Evolutionary conservation across 2,113 vertebrate genomes (phyloP), one percentile per base, ranked within the genome.

Genomic region (Chlamydotis undulata): DNA sequence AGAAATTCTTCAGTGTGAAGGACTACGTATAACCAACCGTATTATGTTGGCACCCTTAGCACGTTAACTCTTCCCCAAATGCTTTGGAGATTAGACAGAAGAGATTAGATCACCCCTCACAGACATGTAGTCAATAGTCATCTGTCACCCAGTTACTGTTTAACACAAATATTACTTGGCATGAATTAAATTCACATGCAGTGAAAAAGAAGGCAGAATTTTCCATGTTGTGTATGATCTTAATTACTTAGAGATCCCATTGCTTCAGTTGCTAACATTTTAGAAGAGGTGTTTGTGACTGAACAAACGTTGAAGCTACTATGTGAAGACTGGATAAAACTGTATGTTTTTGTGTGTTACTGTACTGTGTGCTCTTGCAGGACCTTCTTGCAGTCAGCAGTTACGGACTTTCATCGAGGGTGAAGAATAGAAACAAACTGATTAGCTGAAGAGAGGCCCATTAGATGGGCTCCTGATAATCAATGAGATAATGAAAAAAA

Each of bases 371-470:
- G 41, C 59, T 76, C 39, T 50, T 49, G 65, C 28, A 71, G 77
- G 43, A 82, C 26, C 69, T 87, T 71, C 33, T 69, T 60, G 22
- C 59, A 82, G 53, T 78, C 49, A 61, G 47, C 47, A 77, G 25
- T 88, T 88, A 64, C 0, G 0, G 10, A 19, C 23, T 76, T 68
- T 60, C 18, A 24, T 26, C 0, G 2, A 25, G 29, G n/a, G 12
- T 68, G 29, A 93, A 59, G 41, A 68, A 56, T 29, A 22, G 6
- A 77, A 80, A 35, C 37, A 45, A 63, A 53, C 13, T 53, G 37
- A 45, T 55, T 76, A 49, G 50, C 13, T 73, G 76, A 50, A 70
- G 39, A 76, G 45, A 47, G 50, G 7, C 55, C 15, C 17, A 9
- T 70, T 93, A 78, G 25, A 52, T 63, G 59, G 47, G 45, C 33